Base-by-base conservation (phyloP, 1,140 invertebrate species). In the Drosophila lowei region DNA sequence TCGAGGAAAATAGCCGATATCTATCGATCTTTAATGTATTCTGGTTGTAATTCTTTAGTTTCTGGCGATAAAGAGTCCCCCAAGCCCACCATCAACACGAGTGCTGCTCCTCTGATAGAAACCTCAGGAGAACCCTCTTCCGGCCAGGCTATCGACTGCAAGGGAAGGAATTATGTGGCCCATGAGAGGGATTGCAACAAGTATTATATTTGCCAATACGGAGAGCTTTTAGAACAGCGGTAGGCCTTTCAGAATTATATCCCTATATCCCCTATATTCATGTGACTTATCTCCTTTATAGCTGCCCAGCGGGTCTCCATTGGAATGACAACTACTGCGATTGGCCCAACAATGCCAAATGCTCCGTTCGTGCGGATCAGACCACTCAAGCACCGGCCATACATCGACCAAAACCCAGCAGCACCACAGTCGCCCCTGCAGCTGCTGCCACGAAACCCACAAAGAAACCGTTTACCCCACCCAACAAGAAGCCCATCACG, bases 281-380 rank as follows among this genome's bases (percentile, higher is more conserved):
- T 58, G 2, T 6, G 41, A n/a, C 15, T 46, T 8, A 6, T 57
- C 30, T 64, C 34, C 6, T 47, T 63, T 54, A 15, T 18, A 90
- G 85, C 0, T 97, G 97, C 88, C 95, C 96, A 0, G 86, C 91
- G 18, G 94, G 94, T 2, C 92, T 97, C 0, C 93, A 95, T 56
- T 97, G 96, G 95, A 96, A 96, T 77, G 89, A 94, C 86, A 94
- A 95, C 71, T 94, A 94, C 62, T 97, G 96, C 72, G 96, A 97
- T 81, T 96, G 95, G 94, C 95, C 96, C 2, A 93, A 94, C 62
- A 96, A 95, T 77, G 92, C 94, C 0, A 92, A 93, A 28, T 96
- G 95, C 79, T 57, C 38, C 0, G 66, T 72, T 13, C 66, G 54
- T 41, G 58, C 59, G 6, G 77, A 79, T 58, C 67, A 62, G 55